These are phyloP conservation scores for Aythya baeri DNA, from an alignment of 2,113 vertebrate species.

Conservation along the genomic window DNA sequence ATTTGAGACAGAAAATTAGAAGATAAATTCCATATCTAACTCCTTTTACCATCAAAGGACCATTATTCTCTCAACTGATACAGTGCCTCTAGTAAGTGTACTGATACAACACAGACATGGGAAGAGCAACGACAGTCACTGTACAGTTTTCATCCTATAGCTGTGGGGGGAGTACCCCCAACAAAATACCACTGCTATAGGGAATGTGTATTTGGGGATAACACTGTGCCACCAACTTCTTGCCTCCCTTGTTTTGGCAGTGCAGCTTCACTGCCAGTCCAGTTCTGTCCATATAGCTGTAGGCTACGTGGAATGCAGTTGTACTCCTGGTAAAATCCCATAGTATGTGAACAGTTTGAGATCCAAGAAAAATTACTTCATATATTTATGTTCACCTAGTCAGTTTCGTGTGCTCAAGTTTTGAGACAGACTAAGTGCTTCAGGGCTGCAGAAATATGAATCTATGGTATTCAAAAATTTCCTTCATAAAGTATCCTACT, in stretches of 20 bases:
- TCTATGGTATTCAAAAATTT: neutral
- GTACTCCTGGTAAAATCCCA: rapidly evolving
- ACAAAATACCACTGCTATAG: no score
- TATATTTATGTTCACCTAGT: neutral
- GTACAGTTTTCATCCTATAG: neutral
- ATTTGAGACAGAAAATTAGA: neutral
- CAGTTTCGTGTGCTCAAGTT: neutral
- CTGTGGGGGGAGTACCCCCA: rapidly evolving
- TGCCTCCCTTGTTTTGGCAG: neutral
- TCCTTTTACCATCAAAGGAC: neutral
- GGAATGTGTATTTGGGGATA: neutral
- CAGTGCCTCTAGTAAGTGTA: neutral
- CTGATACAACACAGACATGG: neutral
- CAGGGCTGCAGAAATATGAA: neutral
- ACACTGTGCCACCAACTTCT: neutral
- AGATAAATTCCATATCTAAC: neutral
- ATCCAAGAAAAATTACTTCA: rapidly evolving
- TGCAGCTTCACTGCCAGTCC: neutral
- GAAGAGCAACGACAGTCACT: neutral
- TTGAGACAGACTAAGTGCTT: neutral
- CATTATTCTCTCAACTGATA: neutral
- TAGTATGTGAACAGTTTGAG: neutral
- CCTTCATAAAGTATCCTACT: neutral
- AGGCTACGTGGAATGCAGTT: neutral
- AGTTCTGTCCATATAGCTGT: neutral